Evolutionary conservation across 2,113 vertebrate species (phyloP).

Genomic region (Bubo bubo): DNA sequence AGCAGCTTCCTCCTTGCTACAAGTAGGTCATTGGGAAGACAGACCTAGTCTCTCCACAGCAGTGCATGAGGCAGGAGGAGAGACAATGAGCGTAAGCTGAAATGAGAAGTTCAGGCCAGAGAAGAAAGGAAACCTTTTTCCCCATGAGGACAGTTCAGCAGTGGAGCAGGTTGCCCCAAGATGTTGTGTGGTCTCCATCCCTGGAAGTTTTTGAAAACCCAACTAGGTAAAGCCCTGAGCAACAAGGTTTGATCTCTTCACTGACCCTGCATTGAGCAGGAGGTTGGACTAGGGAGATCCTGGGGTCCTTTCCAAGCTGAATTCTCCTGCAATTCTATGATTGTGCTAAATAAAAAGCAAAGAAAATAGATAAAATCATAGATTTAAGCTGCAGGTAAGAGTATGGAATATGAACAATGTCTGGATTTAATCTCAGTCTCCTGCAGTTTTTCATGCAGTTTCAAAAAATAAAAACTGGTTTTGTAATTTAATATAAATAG

Average conservation of each 20-base stretch:
- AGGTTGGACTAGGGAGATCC: not conserved
- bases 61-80: not conserved
- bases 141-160: not conserved
- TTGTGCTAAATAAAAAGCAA: not conserved
- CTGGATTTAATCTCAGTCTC: not conserved
- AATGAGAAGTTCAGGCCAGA: not conserved
- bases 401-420: not conserved
- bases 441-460: not conserved
- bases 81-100: not conserved
- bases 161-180: not conserved
- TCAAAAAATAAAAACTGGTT: not conserved
- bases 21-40: not conserved
- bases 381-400: not conserved
- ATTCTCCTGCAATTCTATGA: not conserved
- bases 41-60: not conserved
- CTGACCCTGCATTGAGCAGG: not conserved
- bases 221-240: not conserved
- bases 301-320: not conserved
- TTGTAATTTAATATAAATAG: not conserved
- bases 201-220: not conserved
- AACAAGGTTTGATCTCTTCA: not conserved
- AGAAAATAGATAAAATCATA: not conserved
- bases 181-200: not conserved
- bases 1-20: not conserved
- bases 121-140: not conserved